Evolutionary conservation across 2,797 vertebrate species (phyloP).

Genomic region (Hippopotamyrus pictus): DNA sequence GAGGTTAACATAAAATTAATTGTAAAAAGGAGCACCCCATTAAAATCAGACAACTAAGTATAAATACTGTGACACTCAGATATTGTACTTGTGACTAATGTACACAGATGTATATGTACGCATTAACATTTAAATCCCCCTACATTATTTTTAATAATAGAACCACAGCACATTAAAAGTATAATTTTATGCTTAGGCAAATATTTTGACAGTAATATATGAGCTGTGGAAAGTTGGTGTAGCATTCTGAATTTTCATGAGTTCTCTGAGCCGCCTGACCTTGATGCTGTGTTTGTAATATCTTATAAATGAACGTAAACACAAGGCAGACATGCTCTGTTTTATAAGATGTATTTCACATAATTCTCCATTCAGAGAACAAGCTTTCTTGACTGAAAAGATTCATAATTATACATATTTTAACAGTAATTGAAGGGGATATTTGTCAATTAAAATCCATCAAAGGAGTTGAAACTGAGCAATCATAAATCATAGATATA

Average conservation of each 20-base stretch:
- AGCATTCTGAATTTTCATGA: neutral
- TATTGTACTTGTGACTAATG: neutral
- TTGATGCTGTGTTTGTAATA: neutral
- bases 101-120: neutral
- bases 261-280: neutral
- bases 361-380: neutral
- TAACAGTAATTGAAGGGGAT: neutral
- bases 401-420: neutral
- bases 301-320: neutral
- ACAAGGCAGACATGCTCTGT: neutral
- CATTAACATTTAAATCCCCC: neutral
- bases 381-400: neutral
- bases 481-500: neutral
- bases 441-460: neutral
- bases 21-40: neutral
- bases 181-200: neutral
- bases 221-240: neutral
- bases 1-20: neutral
- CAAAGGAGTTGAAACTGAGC: neutral
- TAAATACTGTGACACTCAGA: neutral
- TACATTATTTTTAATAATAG: neutral
- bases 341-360: neutral
- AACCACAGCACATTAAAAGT: neutral
- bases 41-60: neutral
- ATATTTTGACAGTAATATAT: neutral